Base-by-base conservation (phyloP, 2,888 invertebrate species). In the Troides helena region DNA sequence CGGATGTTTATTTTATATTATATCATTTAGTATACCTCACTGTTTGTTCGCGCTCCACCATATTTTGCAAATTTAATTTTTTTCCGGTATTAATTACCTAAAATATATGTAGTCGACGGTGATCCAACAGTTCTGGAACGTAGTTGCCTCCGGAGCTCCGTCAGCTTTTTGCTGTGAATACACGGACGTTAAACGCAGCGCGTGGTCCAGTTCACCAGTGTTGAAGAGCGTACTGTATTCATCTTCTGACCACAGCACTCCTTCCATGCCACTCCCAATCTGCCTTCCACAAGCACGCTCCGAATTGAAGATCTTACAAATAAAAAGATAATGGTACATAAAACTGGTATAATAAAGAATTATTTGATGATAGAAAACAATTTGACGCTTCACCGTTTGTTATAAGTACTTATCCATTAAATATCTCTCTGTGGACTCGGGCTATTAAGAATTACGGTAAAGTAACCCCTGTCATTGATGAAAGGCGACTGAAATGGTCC, bases 61-160 rank as follows among this genome's bases (percentile, higher is more conserved):
- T 50, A 18, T 17, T 18, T 17, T 17, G 57, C 21, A 57, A 8
- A 7, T 39, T 39, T 39, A 14, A 14, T 3, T 46, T 46, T 46
- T 46, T 46, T 14, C 12, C 14, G 46, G 12, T 21, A n/a, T 56
- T 21, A 58, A 25, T 21, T 87, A 95, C 94, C 95, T 95, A 76
- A 96, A 98, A 85, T 98, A 98, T 72, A 99, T 98, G 82, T 98
- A 98, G 88, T 99, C 99, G 0, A 99, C 98, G 0, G 95, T 96
- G 67, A 95, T 87, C 96, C 97, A 97, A 62, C 88, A 82, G 65
- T 94, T 89, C 79, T 98, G 98, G 83, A 93, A 94, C 0, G 98
- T 97, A 7, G 98, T 96, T 0, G 95, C 96, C 80, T 95, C 96
- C 0, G 68, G 70, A 62, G 88, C 84, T 1, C 88, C 88, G 23